Base-by-base conservation (phyloP, 2,888 invertebrate species). In the Ichneumon xanthorius region DNA sequence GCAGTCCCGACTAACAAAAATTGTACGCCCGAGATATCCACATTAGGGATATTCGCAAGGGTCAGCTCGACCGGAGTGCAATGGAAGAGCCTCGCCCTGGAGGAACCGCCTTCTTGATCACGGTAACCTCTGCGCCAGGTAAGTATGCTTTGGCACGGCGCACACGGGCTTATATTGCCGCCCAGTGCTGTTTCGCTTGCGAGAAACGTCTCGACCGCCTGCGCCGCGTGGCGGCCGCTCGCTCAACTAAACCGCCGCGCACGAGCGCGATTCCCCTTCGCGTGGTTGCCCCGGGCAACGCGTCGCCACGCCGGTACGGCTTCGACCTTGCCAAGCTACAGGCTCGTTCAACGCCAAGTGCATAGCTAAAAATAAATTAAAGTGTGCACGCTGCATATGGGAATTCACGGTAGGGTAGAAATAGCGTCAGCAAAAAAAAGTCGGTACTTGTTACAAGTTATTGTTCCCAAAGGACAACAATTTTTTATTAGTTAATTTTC, bases 21-120 rank as follows among this genome's bases (percentile, higher is more conserved):
- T 85, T 85, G 68, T 93, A 93, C 93, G 93, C 92, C 93, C 93
- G 93, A 95, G 94, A 94, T 94, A 94, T 92, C 94, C 95, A 94
- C 94, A 94, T 95, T 95, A 94, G 94, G 93, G 92, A 89, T 93
- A 93, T 93, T 93, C 93, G 94, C 95, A 95, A 94, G 94, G 94
- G 95, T 95, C 95, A 95, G 94, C 95, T 94, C 93, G 90, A 94
- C 94, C 95, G 93, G 89, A 91, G 95, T 95, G 95, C 95, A 95
- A 95, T 95, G 95, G 94, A 94, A 94, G 94, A 94, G 94, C 95
- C 95, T 95, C 94, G 81, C 92, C 93, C 93, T 92, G 92, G 91
- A 92, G 92, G 90, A 92, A 92, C 91, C 91, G 90, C 92, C 92
- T 92, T 92, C 86, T 45, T 94, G 95, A 95, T 95, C 95, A 94